A percentile compares a stretch with the other conserved stretches of the same genome.
Evolutionary conservation across 2,113 vertebrate species (phyloP).

Genomic region (Micronisus gabar): DNA sequence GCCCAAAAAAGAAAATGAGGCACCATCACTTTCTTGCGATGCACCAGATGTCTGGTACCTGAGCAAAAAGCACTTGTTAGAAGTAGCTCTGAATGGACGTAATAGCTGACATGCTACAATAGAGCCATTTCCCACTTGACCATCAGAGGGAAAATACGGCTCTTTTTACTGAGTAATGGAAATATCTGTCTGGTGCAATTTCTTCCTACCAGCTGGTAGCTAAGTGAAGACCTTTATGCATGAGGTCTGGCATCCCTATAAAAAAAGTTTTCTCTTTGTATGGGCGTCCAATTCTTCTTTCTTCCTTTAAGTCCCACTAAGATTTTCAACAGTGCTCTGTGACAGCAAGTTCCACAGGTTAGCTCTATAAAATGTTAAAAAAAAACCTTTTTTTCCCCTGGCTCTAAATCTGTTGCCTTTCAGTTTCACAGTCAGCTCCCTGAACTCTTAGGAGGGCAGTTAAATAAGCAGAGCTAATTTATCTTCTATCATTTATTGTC

Average conservation of each 20-base stretch:
- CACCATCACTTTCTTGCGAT: not conserved
- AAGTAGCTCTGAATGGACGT: not conserved
- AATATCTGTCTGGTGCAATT: not conserved
- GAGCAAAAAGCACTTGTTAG: not conserved
- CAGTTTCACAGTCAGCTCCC: not conserved
- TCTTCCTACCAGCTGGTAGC: not conserved
- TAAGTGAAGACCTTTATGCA: not conserved
- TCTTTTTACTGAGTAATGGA: not conserved
- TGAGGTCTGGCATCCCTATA: not conserved
- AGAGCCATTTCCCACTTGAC: not conserved
- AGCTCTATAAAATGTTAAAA: not conserved
- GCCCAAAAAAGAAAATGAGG: not conserved
- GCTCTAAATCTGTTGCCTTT: not conserved
- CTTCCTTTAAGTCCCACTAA: not conserved
- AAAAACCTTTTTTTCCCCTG: accelerated
- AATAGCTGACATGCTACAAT: not conserved
- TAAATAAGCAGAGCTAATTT: not conserved
- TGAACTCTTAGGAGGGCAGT: not conserved
- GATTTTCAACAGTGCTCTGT: not conserved
- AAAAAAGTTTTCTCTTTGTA: not conserved
- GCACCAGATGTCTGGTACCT: not conserved
- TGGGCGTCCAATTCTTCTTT: not conserved
- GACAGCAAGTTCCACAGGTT: not conserved
- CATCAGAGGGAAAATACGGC: not conserved
- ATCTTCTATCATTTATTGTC: not conserved